Evolutionary conservation across 2,113 vertebrate genomes (phyloP).

Genomic region (Pollachius pollachius): DNA sequence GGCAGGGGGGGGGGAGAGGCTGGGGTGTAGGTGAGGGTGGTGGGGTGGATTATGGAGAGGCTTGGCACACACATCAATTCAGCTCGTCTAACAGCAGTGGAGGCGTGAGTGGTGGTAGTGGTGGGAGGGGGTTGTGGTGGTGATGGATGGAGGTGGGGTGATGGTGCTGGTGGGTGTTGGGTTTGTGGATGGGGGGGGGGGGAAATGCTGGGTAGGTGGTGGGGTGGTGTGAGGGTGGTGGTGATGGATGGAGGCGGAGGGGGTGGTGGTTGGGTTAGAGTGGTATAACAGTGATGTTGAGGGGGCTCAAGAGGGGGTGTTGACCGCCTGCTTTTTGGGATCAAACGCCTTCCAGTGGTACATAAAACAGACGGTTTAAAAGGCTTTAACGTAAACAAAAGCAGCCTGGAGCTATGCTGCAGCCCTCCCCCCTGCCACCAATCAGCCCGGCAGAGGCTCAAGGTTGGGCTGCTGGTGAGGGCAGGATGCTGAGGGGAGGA

Average conservation of each 20-base stretch:
- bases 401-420: slow-evolving; percentile 57
- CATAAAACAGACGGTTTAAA: slow-evolving; percentile 65
- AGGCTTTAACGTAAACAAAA: slow-evolving; percentile 70
- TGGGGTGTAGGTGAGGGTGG: not conserved
- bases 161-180: not conserved
- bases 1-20: not conserved
- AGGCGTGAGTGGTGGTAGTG: slow-evolving; percentile 27
- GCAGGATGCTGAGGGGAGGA: slow-evolving; percentile 14
- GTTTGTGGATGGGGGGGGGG: not conserved
- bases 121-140: slow-evolving; percentile 22
- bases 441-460: slow-evolving; percentile 58
- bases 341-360: slow-evolving; percentile 59
- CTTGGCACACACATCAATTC: slow-evolving; percentile 58
- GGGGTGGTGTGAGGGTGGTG: too few species aligned
- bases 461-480: slow-evolving; percentile 53
- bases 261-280: slow-evolving; percentile 18
- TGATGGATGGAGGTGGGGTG: slow-evolving; percentile 4
- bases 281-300: not conserved
- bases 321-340: slow-evolving; percentile 61
- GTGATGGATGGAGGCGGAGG: slow-evolving; percentile 31
- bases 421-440: slow-evolving; percentile 57
- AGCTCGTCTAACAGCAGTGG: not conserved
- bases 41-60: slow-evolving; percentile 38
- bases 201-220: too few species aligned
- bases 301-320: slow-evolving; percentile 29